Conservation (phyloP, 2,888 invertebrate genomes). For the Acanthosepion lycidas region DNA sequence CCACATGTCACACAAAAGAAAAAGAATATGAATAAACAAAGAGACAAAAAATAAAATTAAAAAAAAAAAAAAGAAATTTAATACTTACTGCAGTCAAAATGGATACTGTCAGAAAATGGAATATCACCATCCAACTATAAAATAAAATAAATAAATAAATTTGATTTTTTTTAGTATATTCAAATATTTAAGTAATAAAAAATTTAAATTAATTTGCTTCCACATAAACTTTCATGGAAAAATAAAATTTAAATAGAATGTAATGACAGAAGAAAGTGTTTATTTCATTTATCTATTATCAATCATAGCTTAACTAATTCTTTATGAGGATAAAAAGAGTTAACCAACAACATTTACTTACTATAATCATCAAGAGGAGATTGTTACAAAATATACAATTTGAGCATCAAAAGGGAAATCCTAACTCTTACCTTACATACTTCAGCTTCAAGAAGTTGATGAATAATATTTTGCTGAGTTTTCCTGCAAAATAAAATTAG, state of each 20-base stretch:
- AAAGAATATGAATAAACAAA: neutral
- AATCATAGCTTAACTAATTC: too few relatives aligned
- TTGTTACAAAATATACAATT: too few relatives aligned
- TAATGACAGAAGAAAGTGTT: too few relatives aligned
- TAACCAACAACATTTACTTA: too few relatives aligned
- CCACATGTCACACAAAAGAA: too few relatives aligned
- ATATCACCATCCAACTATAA: neutral
- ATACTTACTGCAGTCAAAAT: neutral
- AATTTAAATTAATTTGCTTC: too few relatives aligned
- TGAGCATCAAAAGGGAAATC: neutral
- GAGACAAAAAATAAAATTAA: neutral
- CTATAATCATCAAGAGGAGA: too few relatives aligned
- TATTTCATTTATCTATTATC: too few relatives aligned
- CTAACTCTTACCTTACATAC: conserved; percentile 36
- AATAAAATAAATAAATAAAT: neutral
- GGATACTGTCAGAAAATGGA: neutral
- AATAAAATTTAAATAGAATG: too few relatives aligned
- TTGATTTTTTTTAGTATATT: neutral
- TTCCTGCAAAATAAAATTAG: neutral
- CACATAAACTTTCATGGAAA: too few relatives aligned
- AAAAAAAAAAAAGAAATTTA: neutral
- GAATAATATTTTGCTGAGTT: conserved; percentile 25
- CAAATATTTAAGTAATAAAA: neutral
- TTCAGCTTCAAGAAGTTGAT: conserved; percentile 35
- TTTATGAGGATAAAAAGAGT: too few relatives aligned